Evolutionary conservation across 2,797 vertebrate genomes (phyloP), one percentile per base, ranked within the genome.

Genomic region (Sphaeramia orbicularis): DNA sequence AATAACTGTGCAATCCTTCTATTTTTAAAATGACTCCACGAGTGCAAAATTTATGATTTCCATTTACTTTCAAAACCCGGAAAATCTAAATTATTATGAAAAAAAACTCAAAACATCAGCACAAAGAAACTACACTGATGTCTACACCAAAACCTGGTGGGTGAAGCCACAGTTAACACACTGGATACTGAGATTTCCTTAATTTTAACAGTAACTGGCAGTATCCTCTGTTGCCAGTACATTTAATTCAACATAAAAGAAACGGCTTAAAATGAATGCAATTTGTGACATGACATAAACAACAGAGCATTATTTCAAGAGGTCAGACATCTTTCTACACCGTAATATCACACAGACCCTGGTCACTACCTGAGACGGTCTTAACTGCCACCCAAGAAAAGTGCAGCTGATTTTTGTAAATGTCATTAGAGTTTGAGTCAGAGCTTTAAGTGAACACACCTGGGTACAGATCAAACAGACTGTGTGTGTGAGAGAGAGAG

Each of bases 391-490:
- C 42, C 61, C 54, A 19, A 32, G 63, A 44, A 51, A 52, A 70
- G 55, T 11, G 10, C 15, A 32, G 71, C 62, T 52, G 74, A 59
- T 74, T 76, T 72, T 73, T 41, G 73, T 61, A 76, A 89, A 89
- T 82, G 76, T 86, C 76, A 83, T 89, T 76, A 77, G 0, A 9
- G 5, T 41, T 66, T 86, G 85, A 91, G 85, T 90, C 89, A 90
- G 74, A 82, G 63, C 71, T 74, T 66, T 88, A 81, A 90, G 76
- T 78, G 85, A 81, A 85, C 76, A 81, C 89, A 92, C 90, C 90
- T 92, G 88, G 85, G 76, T 15, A 40, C 54, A 82, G 78, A 91
- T 89, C 88, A 91, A 90, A 90, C 73, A 64, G 71, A 75, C 62
- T 47, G 80, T 62, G 74, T 6, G 71, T 74, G 78, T 84, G 76